Evolutionary conservation across 2,113 vertebrate species (phyloP).

Genomic region (Delphinapterus leucas): DNA sequence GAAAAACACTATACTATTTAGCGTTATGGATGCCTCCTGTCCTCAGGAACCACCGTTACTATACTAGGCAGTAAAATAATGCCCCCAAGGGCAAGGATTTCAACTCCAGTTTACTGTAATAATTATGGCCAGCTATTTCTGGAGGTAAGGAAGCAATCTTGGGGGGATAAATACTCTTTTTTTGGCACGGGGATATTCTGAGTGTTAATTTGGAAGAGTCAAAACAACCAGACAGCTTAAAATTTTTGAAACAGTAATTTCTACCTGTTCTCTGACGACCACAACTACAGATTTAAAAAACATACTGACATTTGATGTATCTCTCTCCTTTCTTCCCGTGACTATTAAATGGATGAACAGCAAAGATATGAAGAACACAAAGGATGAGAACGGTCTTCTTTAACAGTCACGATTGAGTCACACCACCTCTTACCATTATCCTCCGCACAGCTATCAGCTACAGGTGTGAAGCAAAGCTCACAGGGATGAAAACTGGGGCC

Average conservation of each 20-base stretch:
- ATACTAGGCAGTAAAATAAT: background rate
- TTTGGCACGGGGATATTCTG: background rate
- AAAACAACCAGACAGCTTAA: background rate
- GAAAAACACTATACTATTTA: background rate
- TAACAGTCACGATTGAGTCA: background rate
- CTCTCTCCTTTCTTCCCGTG: background rate
- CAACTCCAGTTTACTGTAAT: background rate
- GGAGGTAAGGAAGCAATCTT: background rate
- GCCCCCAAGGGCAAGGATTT: background rate
- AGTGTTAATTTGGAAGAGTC: background rate
- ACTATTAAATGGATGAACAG: background rate
- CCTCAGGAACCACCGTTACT: background rate
- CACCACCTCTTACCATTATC: background rate
- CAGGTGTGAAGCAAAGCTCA: background rate
- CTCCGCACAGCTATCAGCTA: background rate
- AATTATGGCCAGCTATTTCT: background rate
- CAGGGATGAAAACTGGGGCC: background rate
- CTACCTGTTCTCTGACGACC: background rate
- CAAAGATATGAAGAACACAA: background rate
- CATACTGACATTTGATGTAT: background rate
- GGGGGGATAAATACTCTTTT: background rate
- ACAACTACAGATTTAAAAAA: background rate
- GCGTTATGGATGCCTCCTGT: background rate
- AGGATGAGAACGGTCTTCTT: background rate
- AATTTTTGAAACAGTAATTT: background rate